phyloP scores from a whole-genome alignment of 2,888 invertebrate genomes.

The Ischnura elegans region DNA sequence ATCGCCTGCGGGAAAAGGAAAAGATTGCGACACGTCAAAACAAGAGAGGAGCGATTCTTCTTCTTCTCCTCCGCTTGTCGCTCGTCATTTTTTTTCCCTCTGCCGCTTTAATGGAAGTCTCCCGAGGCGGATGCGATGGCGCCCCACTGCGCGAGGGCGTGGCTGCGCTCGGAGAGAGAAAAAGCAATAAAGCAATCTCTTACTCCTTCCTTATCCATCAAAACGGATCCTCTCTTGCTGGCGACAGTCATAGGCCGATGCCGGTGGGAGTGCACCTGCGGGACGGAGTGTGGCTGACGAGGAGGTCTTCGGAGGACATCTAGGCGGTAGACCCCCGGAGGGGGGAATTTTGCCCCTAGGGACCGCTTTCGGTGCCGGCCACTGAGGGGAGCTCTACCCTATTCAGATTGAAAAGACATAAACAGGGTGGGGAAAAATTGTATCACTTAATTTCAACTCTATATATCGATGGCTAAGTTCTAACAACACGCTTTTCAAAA shows the following conservation, averaged over 20 bases:
- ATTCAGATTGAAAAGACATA: too few relatives aligned
- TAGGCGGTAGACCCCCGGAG: not conserved
- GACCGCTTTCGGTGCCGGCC: not conserved
- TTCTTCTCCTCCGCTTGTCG: not conserved
- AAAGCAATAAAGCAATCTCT: slow-evolving; percentile 43
- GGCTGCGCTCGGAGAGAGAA: not conserved
- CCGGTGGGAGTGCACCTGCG: not conserved
- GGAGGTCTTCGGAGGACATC: not conserved
- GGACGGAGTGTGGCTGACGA: not conserved
- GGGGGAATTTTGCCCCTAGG: slow-evolving; percentile 16
- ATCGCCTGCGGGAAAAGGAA: slow-evolving; percentile 30
- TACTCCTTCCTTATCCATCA: slow-evolving; percentile 58
- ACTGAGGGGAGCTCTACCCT: too few relatives aligned
- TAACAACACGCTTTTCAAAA: too few relatives aligned
- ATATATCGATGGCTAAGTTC: too few relatives aligned
- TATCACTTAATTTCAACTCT: too few relatives aligned
- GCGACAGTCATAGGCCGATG: slow-evolving; percentile 54
- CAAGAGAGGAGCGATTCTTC: slow-evolving; percentile 32
- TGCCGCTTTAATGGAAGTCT: slow-evolving; percentile 43
- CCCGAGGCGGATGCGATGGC: not conserved
- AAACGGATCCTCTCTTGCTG: slow-evolving; percentile 6
- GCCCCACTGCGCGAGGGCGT: not conserved
- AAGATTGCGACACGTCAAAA: slow-evolving; percentile 64
- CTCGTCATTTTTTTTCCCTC: slow-evolving; percentile 30
- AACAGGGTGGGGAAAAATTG: too few relatives aligned